Base-by-base conservation (phyloP, 1,140 invertebrate genomes). In the Temnothorax nylanderi region DNA sequence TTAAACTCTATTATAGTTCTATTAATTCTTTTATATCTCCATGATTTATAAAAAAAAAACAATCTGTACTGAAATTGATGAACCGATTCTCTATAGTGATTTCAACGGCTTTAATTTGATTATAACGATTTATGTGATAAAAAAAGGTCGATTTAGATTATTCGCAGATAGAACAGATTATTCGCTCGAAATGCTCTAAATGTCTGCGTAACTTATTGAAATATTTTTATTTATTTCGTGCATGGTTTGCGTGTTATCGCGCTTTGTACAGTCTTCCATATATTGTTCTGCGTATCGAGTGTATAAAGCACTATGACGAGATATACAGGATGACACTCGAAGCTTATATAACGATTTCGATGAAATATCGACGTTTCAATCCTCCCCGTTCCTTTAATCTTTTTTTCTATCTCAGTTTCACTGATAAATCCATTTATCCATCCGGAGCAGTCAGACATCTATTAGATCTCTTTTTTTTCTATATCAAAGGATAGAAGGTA, bases 361-460 rank as follows among this genome's bases (percentile, higher is more conserved):
- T 78, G 82, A 85, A 85, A 85, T 85, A 85, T 78, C 74, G 74
- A 65, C 60, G 26, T 54, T 85, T 78, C 60, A 65, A 56, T 77
- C 72, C 11, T 18, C 4, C 4, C 41, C 32, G 37, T 62, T 58
- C 32, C 26, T 69, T 81, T 56, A 47, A 37, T 67, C n/a, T 26
- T 16, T 69, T 69, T 78, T 64, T 76, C 41, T 11, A 32, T n/a
- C 11, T 21, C 51, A 54, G 58, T 54, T 34, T 4, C 44, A 65
- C 13, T 62, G 72, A 76, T 84, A 84, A 81, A 74, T 75, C 32
- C 69, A 62, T 74, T 84, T 84, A 84, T 47, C 51, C 54, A 8
- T 82, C 32, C 41, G 11, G 26, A 44, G 41, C 76, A 78, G 32
- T 34, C 58, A 44, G 41, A 34, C 51, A 81, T 56, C 65, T 11